Base-by-base conservation (phyloP, 2,888 invertebrate species). In the Deilephila elpenor region DNA sequence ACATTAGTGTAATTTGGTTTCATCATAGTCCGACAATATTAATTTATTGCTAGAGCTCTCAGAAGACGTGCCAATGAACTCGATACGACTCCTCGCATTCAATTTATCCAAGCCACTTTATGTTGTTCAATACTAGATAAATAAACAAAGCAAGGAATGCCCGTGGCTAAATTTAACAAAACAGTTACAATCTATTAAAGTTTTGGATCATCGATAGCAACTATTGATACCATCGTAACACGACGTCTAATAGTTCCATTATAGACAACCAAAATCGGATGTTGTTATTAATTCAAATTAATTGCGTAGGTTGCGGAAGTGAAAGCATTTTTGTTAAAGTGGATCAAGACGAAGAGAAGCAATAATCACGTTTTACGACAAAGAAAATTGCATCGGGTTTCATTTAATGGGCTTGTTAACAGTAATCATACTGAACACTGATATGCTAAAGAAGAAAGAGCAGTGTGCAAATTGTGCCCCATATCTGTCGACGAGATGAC, bases 291-390 rank as follows among this genome's bases (percentile, higher is more conserved):
- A 75, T 77, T 74, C 76, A 77, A 77, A 77, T 74, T 76, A 74
- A 77, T 75, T 7, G 79, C 74, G 84, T 86, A 82, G 83, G 84
- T 75, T 70, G 82, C 75, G 78, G 80, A 81, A 81, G 77, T 75
- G 77, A 78, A 77, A 81, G 78, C 78, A 79, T 78, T 80, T 78
- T 79, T 78, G n/a, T 51, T 62, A 59, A 72, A 73, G 73, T 71
- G 67, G 70, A 75, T 61, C 71, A 73, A 53, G 71, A 61, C 53
- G 20, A 59, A 74, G 29, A 59, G n/a, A 70, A 72, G 25, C 17
- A 53, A 53, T 53, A 70, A 53, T 32, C 32, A 59, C 53, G 59
- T 59, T 59, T 59, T 71, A 71, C 14, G 59, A n/a, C 59, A 71
- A 56, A n/a, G 59, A 34, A 70, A 71, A 71, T 56, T 71, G 67